Base-by-base conservation (phyloP, 2,113 vertebrate species). In the Xiphophorus hellerii region DNA sequence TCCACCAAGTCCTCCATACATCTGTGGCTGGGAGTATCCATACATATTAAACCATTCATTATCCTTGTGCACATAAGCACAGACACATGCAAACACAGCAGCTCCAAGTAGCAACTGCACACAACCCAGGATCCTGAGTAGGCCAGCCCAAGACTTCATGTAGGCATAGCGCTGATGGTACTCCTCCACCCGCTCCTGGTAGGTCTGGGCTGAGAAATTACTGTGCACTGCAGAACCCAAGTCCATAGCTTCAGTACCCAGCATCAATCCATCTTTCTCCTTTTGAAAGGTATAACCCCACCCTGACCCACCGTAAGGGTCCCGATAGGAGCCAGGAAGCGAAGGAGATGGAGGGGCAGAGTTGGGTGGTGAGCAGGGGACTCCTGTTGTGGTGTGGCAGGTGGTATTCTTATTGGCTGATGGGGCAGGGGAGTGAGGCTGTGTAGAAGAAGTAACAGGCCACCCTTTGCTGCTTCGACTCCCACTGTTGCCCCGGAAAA, bases 61-160 rank as follows among this genome's bases (percentile, higher is more conserved):
- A 89, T 98, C 97, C 89, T 98, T 98, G 90, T 99, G 97, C 27
- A 99, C 93, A 1, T 98, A 98, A 0, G 97, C 97, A 0, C 96
- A 97, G 83, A 97, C 95, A 15, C 97, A 99, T n/a, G 97, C 97
- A 7, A 99, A 97, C 60, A 98, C 96, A 0, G 93, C 96, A 0
- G 96, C 96, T 0, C 97, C 97, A 67, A 98, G 87, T 15, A 99
- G 95, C 83, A 99, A 94, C 88, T 98, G 88, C 0, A 91, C 93
- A 8, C 94, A 94, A 0, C 95, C 93, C 80, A 98, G 94, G 54
- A 98, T 95, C 30, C 97, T 87, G 62, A 99, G 94, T 75, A 98
- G 93, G 9, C 97, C 97, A 0, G 97, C 94, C 97, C 97, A 99
- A 0, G 97, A 99, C 93, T 97, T 98, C 97, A 99, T 97, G 92